These are phyloP conservation scores for Holotrichia oblita DNA, from an alignment of 1,140 invertebrate genomes.

Conservation along the genomic window DNA sequence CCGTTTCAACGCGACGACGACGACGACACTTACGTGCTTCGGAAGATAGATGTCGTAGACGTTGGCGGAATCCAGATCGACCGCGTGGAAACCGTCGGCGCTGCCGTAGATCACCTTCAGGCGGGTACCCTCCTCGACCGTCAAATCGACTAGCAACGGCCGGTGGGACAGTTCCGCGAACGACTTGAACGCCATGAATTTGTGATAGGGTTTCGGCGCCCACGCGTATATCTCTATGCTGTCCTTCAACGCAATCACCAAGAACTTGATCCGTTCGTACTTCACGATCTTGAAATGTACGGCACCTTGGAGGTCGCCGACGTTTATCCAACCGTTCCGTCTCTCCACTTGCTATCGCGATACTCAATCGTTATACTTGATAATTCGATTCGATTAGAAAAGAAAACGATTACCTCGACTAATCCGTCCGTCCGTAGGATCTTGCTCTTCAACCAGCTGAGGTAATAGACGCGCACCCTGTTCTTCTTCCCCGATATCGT, in stretches of 20 bases:
- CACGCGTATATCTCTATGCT: constrained; percentile 99
- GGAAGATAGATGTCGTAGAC: constrained; percentile 99
- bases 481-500: constrained; percentile 99
- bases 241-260: constrained; percentile 98
- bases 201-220: constrained; percentile 99
- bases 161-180: constrained; percentile 76
- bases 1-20: too few species aligned
- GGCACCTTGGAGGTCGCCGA: constrained; percentile 97
- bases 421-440: constrained; percentile 96
- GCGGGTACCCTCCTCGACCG: constrained; percentile 97
- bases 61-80: constrained; percentile 97
- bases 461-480: constrained; percentile 97
- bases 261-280: constrained; percentile 99
- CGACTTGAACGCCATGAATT: constrained; percentile 99
- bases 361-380: not conserved
- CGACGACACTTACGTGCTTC: constrained; percentile 92
- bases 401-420: constrained; percentile 74
- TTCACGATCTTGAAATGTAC: constrained; percentile 99
- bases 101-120: constrained; percentile 99
- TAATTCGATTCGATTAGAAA: not conserved
- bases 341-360: constrained; percentile 88
- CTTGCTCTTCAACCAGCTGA: constrained; percentile 99
- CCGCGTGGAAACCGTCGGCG: constrained; percentile 97
- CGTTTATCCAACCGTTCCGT: constrained; percentile 99
- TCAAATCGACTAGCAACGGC: constrained; percentile 96